A percentile compares a stretch with the other conserved stretches of the same genome.
phyloP scores from a whole-genome alignment of 2,888 invertebrate species.

The Magallana nippona region DNA sequence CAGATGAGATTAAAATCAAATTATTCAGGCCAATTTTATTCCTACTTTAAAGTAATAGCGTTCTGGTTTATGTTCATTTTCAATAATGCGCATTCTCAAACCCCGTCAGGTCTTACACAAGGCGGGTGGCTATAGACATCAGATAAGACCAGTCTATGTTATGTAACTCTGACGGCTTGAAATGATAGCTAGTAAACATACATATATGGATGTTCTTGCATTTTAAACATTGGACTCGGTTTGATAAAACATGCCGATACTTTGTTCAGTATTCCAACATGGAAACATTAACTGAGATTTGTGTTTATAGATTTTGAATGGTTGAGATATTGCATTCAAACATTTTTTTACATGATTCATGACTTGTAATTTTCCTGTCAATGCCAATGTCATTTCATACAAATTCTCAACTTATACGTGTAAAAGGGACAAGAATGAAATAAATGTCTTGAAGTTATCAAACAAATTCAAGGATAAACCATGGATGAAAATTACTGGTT shows the following conservation, averaged over 20 bases:
- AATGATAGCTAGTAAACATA: constrained; percentile 5
- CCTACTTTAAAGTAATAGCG: neutral
- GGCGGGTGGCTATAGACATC: neutral
- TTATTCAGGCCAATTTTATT: neutral
- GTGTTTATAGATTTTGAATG: neutral
- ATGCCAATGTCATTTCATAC: neutral
- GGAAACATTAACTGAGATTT: no score
- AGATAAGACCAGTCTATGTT: neutral
- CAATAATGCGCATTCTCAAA: no score
- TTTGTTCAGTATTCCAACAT: no score
- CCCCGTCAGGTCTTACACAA: no score
- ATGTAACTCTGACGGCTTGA: neutral
- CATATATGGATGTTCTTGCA: neutral
- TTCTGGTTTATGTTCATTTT: no score
- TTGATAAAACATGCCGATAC: neutral
- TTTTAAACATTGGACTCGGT: neutral
- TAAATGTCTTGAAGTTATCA: no score
- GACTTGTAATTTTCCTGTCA: neutral
- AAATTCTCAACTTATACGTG: no score
- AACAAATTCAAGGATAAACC: no score
- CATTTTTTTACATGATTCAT: neutral
- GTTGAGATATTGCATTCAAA: neutral
- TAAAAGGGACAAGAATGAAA: no score
- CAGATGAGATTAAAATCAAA: constrained; percentile 12
- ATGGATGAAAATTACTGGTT: no score